Evolutionary conservation across 2,888 invertebrate genomes (phyloP).

Genomic region (Exocentrus adspersus): DNA sequence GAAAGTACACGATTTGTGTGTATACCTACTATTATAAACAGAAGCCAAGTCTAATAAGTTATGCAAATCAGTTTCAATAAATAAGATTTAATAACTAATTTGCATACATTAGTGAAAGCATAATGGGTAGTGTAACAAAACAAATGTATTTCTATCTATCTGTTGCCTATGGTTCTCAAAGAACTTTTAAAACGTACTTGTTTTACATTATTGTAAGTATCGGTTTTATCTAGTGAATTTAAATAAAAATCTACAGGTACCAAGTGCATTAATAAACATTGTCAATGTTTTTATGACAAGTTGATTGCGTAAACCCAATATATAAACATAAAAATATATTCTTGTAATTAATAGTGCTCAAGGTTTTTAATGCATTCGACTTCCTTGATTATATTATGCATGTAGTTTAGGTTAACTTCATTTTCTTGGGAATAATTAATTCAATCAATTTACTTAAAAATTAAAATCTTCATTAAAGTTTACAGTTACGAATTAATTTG

Average conservation of each 20-base stretch:
- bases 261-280: constrained; percentile 21
- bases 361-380: constrained; percentile 44
- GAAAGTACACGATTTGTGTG: background rate
- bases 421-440: constrained; percentile 23
- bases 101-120: constrained; percentile 38
- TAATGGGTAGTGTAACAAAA: constrained; percentile 23
- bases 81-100: constrained; percentile 32
- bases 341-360: constrained; percentile 37
- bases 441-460: constrained; percentile 15
- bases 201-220: background rate
- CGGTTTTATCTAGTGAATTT: background rate
- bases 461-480: constrained; percentile 14
- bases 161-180: background rate
- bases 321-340: constrained; percentile 28
- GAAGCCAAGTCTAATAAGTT: constrained; percentile 22
- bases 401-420: constrained; percentile 26
- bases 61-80: constrained; percentile 33
- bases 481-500: constrained; percentile 15
- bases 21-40: background rate
- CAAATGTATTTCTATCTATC: constrained; percentile 20
- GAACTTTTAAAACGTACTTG: background rate
- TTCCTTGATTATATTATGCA: constrained; percentile 38
- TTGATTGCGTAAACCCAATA: constrained; percentile 34
- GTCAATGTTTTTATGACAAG: constrained; percentile 31
- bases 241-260: constrained; percentile 14